phyloP scores from a whole-genome alignment of 2,797 vertebrate genomes.

The Paratrypauchen microcephalus region DNA sequence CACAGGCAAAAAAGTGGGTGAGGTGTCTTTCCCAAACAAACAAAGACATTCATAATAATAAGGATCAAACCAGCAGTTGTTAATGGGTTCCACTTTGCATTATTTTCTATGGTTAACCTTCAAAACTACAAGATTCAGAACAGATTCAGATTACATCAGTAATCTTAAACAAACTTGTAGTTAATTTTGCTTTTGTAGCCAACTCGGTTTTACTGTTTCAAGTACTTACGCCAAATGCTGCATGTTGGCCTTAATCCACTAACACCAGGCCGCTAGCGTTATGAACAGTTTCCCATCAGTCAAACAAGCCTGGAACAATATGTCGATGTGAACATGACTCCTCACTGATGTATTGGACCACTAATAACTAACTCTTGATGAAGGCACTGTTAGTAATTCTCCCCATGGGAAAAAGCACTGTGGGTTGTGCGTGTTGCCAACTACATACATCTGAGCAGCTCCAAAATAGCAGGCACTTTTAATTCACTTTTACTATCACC shows the following conservation, averaged over 20 bases:
- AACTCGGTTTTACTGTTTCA: background rate
- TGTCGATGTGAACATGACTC: slow-evolving; percentile 38
- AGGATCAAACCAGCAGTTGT: too few relatives aligned
- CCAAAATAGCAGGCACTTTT: slow-evolving; percentile 29
- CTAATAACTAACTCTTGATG: slow-evolving; percentile 27
- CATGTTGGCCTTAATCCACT: background rate
- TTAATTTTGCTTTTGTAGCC: background rate
- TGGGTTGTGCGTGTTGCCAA: slow-evolving; percentile 29
- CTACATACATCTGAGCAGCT: slow-evolving; percentile 38
- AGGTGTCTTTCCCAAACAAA: background rate
- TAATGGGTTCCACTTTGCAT: background rate
- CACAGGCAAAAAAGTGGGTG: background rate
- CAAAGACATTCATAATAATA: background rate
- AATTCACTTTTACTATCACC: slow-evolving; percentile 30
- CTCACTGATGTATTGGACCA: slow-evolving; percentile 27
- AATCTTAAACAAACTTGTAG: slow-evolving; percentile 1
- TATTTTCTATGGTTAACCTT: too few relatives aligned
- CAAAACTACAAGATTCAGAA: background rate
- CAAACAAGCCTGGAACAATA: background rate
- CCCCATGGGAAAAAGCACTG: slow-evolving; percentile 41
- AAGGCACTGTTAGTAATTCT: slow-evolving; percentile 25
- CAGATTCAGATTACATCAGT: background rate
- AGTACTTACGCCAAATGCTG: background rate
- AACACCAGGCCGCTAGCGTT: background rate
- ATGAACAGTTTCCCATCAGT: slow-evolving; percentile 21